phyloP scores from a whole-genome alignment of 2,113 vertebrate species.

The Mormoops blainvillei region DNA sequence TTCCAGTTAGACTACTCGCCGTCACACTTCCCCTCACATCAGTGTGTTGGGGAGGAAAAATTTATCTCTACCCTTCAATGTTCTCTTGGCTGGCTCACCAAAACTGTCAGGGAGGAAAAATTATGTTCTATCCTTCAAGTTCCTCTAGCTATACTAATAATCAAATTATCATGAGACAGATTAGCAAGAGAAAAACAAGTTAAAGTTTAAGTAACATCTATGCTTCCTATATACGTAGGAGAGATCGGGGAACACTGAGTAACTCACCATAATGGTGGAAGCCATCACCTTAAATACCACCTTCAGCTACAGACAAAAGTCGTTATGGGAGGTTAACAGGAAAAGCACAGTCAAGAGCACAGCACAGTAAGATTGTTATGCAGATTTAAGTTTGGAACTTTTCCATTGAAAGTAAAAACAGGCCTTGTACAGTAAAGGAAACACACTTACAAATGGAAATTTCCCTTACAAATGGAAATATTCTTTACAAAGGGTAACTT shows the following conservation, averaged over 20 bases:
- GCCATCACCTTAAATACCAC: not conserved
- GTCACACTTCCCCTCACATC: not conserved
- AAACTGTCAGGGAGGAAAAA: not conserved
- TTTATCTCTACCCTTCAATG: not conserved
- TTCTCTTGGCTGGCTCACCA: not conserved
- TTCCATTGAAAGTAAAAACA: not conserved
- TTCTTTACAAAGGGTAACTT: not conserved
- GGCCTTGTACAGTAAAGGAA: not conserved
- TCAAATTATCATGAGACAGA: not conserved
- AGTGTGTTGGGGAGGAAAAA: not conserved
- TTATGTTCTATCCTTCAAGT: not conserved
- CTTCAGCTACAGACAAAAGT: not conserved
- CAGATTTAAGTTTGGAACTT: not conserved
- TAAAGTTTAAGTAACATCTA: not conserved
- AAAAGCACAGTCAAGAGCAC: not conserved
- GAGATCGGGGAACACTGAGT: not conserved
- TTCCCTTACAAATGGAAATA: not conserved
- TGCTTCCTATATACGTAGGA: not conserved
- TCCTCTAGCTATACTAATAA: not conserved
- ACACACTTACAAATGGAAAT: not conserved
- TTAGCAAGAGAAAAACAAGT: not conserved
- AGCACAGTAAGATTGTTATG: not conserved
- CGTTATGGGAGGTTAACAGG: not conserved
- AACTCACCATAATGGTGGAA: not conserved
- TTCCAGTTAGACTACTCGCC: not conserved